Base-by-base conservation (phyloP, 2,797 vertebrate genomes). In the Salarias fasciatus region DNA sequence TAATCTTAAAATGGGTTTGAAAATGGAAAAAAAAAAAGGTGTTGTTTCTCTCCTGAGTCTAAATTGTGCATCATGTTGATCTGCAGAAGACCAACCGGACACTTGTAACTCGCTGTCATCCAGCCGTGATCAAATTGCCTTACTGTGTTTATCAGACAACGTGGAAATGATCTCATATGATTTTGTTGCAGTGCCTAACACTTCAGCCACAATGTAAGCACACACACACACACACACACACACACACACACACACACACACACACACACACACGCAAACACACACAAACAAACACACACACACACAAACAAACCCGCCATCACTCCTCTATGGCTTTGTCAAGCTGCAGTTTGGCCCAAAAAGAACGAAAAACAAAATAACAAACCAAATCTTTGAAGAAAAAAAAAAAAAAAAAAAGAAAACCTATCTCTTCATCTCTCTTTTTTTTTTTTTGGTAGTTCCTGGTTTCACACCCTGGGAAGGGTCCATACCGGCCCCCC, bases 51-150 rank as follows among this genome's bases (percentile, higher is more conserved):
- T 86, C 77, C 76, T 79, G 73, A 77, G 67, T 83, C 79, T 77
- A 85, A 83, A 85, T 86, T 86, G 77, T 83, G 6, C 52, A 72
- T 83, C 73, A 74, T 37, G 65, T 75, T 76, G 24, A 82, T 76
- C 79, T 51, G 58, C 64, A 77, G 46, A 82, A 43, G 61, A 85
- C 75, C 65, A 68, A 83, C 62, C 40, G 11, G 69, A 84, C 72
- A 72, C 65, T 53, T 72, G 2, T 75, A 71, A 72, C 66, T 77
- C 79, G 70, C 60, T 85, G 83, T 83, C 81, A 78, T 78, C 89
- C 82, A 87, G 84, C 75, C 77, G 77, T 88, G 71, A 88, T 91
- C 87, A 88, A 87, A 90, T 86, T 91, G 92, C 93, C 92, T 93
- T 93, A 92, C 80, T 85, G 75, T 87, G 77, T 91, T 90, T 80